phyloP scores from a whole-genome alignment of 2,888 invertebrate genomes.

The Leucozona laternaria region DNA sequence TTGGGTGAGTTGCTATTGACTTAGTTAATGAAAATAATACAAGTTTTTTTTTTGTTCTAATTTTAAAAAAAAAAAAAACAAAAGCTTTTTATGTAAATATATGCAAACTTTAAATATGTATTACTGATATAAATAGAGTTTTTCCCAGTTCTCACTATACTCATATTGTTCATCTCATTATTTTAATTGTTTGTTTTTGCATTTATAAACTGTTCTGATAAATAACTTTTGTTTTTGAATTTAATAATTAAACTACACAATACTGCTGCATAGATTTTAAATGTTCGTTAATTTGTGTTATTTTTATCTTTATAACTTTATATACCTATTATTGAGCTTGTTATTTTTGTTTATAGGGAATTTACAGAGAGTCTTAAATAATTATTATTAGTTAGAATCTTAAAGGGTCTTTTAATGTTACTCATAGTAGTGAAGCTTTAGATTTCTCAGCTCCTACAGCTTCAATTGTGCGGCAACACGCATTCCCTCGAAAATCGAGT shows the following conservation, averaged over 20 bases:
- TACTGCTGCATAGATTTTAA: slow-evolving; percentile 41
- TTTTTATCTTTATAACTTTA: not conserved
- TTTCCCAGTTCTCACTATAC: slow-evolving; percentile 26
- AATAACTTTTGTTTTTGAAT: slow-evolving; percentile 17
- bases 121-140: slow-evolving; percentile 14
- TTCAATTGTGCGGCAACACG: no score
- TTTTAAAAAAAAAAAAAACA: not conserved
- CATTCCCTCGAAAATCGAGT: no score
- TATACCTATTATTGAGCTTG: not conserved
- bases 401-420: not conserved
- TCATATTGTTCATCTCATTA: slow-evolving; percentile 40
- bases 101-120: slow-evolving; percentile 50
- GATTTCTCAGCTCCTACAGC: no score
- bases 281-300: slow-evolving; percentile 23
- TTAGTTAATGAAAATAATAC: slow-evolving; percentile 33
- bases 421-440: not conserved
- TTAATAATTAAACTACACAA: slow-evolving; percentile 41
- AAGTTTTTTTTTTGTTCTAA: slow-evolving; percentile 14
- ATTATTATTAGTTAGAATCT: not conserved
- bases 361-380: not conserved
- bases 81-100: slow-evolving; percentile 50
- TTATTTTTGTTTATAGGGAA: not conserved
- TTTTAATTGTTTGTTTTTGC: slow-evolving; percentile 54
- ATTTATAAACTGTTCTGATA: slow-evolving; percentile 16
- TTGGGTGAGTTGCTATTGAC: slow-evolving; percentile 68